Percentiles rank a stretch among this genome's conserved stretches.
Conservation (phyloP, 2,113 vertebrate genomes). For the Aphyosemion australe region DNA sequence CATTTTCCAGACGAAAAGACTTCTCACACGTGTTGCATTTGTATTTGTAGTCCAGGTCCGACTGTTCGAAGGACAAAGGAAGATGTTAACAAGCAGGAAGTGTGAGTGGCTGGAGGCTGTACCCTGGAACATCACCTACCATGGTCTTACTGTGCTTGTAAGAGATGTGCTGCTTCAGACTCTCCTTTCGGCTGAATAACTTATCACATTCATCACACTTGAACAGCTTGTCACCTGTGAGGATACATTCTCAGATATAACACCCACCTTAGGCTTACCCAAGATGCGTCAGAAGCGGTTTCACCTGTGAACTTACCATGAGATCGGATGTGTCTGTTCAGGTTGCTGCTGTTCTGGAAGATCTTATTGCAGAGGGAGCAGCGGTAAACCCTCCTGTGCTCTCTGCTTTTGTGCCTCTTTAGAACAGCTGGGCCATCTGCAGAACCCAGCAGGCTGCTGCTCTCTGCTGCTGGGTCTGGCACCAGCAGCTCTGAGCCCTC, state of each 20-base stretch:
- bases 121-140: slow-evolving; percentile 67
- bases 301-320: slow-evolving; percentile 79
- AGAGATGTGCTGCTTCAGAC: slow-evolving; percentile 97
- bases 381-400: slow-evolving; percentile 92
- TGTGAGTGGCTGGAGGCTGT: fast-evolving
- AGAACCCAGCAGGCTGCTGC: slow-evolving; percentile 29
- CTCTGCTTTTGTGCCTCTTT: slow-evolving; percentile 77
- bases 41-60: slow-evolving; percentile 89
- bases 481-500: slow-evolving; percentile 67
- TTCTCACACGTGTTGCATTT: slow-evolving; percentile 93
- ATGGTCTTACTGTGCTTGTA: slow-evolving; percentile 98
- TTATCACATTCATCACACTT: slow-evolving; percentile 99
- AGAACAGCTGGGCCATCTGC: slow-evolving; percentile 32
- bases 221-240: slow-evolving; percentile 93
- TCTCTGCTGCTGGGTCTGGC: slow-evolving; percentile 32
- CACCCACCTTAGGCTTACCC: too few relatives aligned
- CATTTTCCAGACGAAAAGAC: slow-evolving; percentile 94
- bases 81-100: not conserved
- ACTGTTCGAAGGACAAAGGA: slow-evolving; percentile 70
- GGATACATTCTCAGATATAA: not conserved
- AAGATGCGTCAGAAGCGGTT: not conserved
- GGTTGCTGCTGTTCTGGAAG: slow-evolving; percentile 99
- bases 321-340: slow-evolving; percentile 95
- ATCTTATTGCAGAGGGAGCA: slow-evolving; percentile 92
- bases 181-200: slow-evolving; percentile 97